phyloP scores from a whole-genome alignment of 2,888 invertebrate species.

The Plebejus melissa region DNA sequence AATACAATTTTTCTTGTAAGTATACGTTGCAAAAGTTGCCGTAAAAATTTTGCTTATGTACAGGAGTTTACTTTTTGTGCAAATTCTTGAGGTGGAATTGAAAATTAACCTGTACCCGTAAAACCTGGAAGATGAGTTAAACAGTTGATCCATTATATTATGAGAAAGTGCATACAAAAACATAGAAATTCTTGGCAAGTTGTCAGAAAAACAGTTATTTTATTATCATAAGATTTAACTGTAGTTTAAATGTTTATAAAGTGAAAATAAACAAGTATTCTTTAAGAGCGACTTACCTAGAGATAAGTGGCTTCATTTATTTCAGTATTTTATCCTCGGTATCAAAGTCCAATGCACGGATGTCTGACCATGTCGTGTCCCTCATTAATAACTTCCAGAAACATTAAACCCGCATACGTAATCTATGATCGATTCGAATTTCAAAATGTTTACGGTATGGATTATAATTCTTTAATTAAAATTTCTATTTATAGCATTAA shows the following conservation, averaged over 20 bases:
- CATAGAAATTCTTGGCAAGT: too few relatives aligned
- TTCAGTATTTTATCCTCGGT: background rate
- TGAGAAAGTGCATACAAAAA: too few relatives aligned
- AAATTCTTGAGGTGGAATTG: too few relatives aligned
- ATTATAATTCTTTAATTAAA: conserved; percentile 16
- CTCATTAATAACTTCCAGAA: conserved; percentile 1
- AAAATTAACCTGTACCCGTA: too few relatives aligned
- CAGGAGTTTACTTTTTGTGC: too few relatives aligned
- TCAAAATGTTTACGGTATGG: background rate
- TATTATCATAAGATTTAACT: background rate
- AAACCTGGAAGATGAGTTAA: too few relatives aligned
- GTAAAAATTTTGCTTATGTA: too few relatives aligned
- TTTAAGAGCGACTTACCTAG: background rate
- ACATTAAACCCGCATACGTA: background rate
- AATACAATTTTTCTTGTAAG: too few relatives aligned
- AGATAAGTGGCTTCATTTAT: background rate
- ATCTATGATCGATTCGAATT: conserved; percentile 21
- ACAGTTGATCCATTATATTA: too few relatives aligned
- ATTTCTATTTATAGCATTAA: conserved; percentile 19
- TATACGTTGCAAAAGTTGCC: too few relatives aligned
- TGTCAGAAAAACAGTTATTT: background rate
- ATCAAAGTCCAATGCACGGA: background rate
- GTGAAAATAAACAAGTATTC: background rate
- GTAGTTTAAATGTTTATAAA: background rate
- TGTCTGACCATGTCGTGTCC: background rate